A percentile compares a stretch with the other conserved stretches of the same genome.
Evolutionary conservation across 2,888 invertebrate genomes (phyloP).

Genomic region (Ormyrus nitidulus): DNA sequence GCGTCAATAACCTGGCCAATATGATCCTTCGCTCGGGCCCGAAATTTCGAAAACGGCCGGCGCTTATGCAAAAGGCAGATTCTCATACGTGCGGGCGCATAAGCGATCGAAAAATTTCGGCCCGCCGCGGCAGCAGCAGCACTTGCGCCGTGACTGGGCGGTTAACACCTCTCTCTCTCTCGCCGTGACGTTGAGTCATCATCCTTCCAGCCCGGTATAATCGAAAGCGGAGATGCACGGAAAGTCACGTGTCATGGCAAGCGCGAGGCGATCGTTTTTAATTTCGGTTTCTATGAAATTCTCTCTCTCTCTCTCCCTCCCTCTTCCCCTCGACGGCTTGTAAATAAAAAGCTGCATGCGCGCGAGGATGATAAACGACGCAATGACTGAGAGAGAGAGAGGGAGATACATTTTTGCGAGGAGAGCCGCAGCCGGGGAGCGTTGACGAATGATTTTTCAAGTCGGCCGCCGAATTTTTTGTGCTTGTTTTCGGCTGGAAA

Average conservation of each 20-base stretch:
- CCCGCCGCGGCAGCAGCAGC: constrained; percentile 60
- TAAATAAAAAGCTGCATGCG: constrained; percentile 32
- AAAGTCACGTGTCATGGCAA: constrained; percentile 52
- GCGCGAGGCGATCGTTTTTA: constrained; percentile 53
- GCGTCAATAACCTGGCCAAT: constrained; percentile 33
- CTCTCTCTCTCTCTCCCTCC: neutral
- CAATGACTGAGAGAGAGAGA: constrained; percentile 19
- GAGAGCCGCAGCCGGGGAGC: neutral
- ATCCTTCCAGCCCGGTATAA: constrained; percentile 31
- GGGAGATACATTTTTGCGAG: neutral
- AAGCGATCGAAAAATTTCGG: constrained; percentile 49
- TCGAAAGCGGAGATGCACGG: constrained; percentile 20
- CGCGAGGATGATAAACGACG: constrained; percentile 49
- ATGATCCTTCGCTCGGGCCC: neutral
- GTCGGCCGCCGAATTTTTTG: no score
- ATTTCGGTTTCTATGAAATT: constrained; percentile 54
- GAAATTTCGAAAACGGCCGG: neutral
- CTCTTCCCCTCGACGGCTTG: constrained; percentile 8
- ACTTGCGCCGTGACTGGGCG: constrained; percentile 71
- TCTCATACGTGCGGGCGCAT: constrained; percentile 51
- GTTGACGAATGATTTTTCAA: constrained; percentile 15
- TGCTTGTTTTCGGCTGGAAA: no score
- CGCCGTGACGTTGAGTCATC: constrained; percentile 60
- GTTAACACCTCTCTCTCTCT: constrained; percentile 63
- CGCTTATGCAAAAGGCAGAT: constrained; percentile 41